Evolutionary conservation across 2,113 vertebrate species (phyloP), one percentile per base, ranked within the genome.

Genomic region (Vidua chalybeata): DNA sequence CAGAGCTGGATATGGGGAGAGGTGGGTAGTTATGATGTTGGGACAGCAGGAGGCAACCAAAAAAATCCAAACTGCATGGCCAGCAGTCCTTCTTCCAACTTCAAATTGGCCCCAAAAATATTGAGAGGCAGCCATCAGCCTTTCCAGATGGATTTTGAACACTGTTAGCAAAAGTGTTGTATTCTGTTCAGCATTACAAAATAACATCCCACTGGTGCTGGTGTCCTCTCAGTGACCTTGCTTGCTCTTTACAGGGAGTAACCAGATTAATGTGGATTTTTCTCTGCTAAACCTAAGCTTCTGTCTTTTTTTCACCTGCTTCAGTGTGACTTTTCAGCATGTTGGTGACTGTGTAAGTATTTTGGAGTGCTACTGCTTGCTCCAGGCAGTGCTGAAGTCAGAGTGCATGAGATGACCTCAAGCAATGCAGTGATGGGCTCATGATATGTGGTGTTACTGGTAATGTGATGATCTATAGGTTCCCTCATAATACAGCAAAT

Each of bases 1-100:
- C 99, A 21, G 99, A 99, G 96, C 98, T 99, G 97, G 99, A 99
- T 96, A 98, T 99, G 97, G 99, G 98, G 81, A 98, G 99, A 99
- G 99, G 99, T 99, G 85, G 83, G 99, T 98, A 80, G 66, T 51
- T 66, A 16, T 2, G 26, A 27, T 75, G 49, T 87, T 33, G 13
- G 10, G 43, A 7, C 7, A 62, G 30, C 46, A 39, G 3, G 6
- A 19, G 11, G 41, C 14, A 56, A 55, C 11, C 6, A 27, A 48
- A 88, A 79, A 30, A 4, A 19, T 15, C 23, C 31, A 41, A 22
- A 15, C 23, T 7, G 13, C 3, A 8, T 58, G 43, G 17, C 52
- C 73, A 18, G 13, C 13, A 41, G 10, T 46, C 41, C 24, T 84
- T 30, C n/a, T 84, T 56, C 33, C 55, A 71, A 35, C 31, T 69